Evolutionary conservation across 1,140 invertebrate species (phyloP).

Genomic region (Drosophila mauritiana): DNA sequence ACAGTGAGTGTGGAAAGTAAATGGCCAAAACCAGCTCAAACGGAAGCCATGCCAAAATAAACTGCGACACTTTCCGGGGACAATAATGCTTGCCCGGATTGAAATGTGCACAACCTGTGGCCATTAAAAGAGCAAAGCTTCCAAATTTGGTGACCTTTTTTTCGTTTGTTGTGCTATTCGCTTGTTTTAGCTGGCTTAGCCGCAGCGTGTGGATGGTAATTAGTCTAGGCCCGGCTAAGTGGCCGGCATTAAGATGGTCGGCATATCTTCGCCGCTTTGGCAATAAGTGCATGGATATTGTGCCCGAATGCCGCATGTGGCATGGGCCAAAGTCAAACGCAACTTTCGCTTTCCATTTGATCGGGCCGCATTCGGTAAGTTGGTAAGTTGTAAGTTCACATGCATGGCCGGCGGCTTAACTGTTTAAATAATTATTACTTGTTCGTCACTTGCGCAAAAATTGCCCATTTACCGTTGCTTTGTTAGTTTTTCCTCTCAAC

Average conservation of each 20-base stretch:
- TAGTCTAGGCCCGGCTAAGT: conserved; percentile 28
- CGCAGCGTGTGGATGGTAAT: conserved; percentile 23
- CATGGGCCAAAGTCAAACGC: conserved; percentile 21
- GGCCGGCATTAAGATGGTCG: conserved; percentile 33
- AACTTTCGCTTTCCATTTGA: conserved; percentile 61
- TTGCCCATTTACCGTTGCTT: conserved; percentile 63
- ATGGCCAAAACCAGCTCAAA: conserved; percentile 33
- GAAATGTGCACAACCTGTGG: conserved; percentile 23
- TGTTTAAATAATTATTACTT: conserved; percentile 69
- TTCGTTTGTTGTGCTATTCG: neutral
- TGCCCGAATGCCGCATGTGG: conserved; percentile 36
- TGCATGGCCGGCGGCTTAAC: conserved; percentile 47
- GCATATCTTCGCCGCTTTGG: conserved; percentile 21
- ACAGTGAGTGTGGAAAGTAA: conserved; percentile 29
- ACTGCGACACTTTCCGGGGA: conserved; percentile 38
- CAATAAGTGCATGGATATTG: conserved; percentile 43
- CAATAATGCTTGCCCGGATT: conserved; percentile 22
- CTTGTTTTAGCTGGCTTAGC: neutral
- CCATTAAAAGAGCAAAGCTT: conserved; percentile 40
- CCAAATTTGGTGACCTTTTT: conserved; percentile 19
- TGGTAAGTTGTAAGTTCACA: conserved; percentile 36
- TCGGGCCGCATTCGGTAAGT: conserved; percentile 38
- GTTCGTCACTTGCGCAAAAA: conserved; percentile 63
- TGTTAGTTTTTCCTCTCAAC: conserved; percentile 57
- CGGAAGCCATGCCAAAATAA: conserved; percentile 43